Evolutionary conservation across 2,113 vertebrate genomes (phyloP), one percentile per base, ranked within the genome.

Genomic region (Dolichallabes microphthalmus): DNA sequence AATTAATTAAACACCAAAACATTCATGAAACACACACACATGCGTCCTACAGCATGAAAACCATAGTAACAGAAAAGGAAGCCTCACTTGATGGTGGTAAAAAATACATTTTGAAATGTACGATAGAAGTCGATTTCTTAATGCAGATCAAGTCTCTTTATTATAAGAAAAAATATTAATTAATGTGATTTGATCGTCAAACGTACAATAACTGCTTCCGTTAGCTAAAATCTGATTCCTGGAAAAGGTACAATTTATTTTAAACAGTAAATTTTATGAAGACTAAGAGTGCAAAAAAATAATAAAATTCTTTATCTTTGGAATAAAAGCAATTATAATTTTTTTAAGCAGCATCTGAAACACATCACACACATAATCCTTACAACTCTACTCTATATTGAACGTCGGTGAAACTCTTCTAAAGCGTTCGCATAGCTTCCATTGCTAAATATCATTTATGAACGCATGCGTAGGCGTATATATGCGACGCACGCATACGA

Each of bases 21-120:
- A 45, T 83, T 77, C 45, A 75, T 39, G 63, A 86, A 45, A 68
- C 55, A 81, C 71, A n/a, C 71, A n/a, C 82, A 60, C 52, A 64
- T 50, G 50, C 9, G 76, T 12, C n/a, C n/a, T 8, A 79, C 53
- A 80, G 52, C 17, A 35, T 1, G 2, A 10, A 69, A 55, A 32
- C 55, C 15, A 66, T 6, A 22, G n/a, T 58, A 58, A 71, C 19
- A 52, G 22, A 4, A 82, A 69, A 69, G 66, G 30, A 69, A 8
- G 32, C 17, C 39, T 71, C 19, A 35, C 32, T 39, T 20, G 39
- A 22, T 20, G 19, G 22, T n/a, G 11, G n/a, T 52, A 39, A 61
- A 61, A n/a, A 45, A 55, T 45, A 63, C 39, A 39, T 64, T 30
- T 25, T 27, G 19, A 27, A 84, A 30, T 3, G n/a, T 30, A n/a